Evolutionary conservation across 1,140 invertebrate species (phyloP).

Genomic region (Macrobrachium nipponense): DNA sequence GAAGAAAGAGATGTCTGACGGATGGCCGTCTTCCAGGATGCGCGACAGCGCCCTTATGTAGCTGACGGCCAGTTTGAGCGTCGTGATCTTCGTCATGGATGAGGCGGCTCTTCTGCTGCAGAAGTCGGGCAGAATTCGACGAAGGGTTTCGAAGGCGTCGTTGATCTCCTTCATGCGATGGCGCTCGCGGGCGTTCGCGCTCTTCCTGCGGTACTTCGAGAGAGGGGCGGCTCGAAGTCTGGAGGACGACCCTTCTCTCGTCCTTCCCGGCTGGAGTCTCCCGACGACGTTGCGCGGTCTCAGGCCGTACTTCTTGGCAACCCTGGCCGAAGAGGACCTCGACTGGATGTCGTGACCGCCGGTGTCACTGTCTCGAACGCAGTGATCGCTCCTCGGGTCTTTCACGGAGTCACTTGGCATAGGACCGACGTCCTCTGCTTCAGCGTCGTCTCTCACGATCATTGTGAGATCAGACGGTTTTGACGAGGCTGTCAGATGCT

Average conservation of each 20-base stretch:
- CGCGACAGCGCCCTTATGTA: conserved; percentile 49
- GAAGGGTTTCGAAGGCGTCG: conserved; percentile 47
- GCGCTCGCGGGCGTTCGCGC: conserved; percentile 48
- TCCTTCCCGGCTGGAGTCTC: conserved; percentile 32
- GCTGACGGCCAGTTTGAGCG: conserved; percentile 50
- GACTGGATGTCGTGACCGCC: neutral
- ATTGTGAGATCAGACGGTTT: too few relatives aligned
- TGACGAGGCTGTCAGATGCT: too few relatives aligned
- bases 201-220: conserved; percentile 51
- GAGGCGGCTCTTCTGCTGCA: conserved; percentile 42
- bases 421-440: too few relatives aligned
- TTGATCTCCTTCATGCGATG: conserved; percentile 57
- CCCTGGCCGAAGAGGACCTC: conserved; percentile 19
- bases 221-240: conserved; percentile 37
- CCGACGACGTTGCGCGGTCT: conserved; percentile 35
- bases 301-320: conserved; percentile 42
- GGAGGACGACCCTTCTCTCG: conserved; percentile 23
- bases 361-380: neutral
- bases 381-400: neutral
- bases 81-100: conserved; percentile 56
- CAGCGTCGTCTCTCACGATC: too few relatives aligned
- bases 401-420: too few relatives aligned
- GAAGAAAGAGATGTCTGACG: conserved; percentile 41
- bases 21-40: conserved; percentile 38
- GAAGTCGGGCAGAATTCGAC: conserved; percentile 42